A percentile compares a stretch with the other conserved stretches of the same genome.
Evolutionary conservation across 2,113 vertebrate species (phyloP).

Genomic region (Psilopsiagon aymara): DNA sequence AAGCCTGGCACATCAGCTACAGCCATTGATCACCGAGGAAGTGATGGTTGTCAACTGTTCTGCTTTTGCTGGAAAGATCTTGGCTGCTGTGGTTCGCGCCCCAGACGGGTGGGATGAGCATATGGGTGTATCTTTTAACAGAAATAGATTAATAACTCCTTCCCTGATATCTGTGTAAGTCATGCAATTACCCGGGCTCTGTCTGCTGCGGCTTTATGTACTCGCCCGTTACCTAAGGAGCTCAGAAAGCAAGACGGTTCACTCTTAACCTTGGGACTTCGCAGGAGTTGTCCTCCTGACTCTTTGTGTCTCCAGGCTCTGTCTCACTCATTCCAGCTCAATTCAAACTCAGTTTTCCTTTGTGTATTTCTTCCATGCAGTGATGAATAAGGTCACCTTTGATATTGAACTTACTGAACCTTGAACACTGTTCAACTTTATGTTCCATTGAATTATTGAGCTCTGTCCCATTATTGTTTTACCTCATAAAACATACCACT

Average conservation of each 20-base stretch:
- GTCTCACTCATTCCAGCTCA: background rate
- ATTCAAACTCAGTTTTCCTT: background rate
- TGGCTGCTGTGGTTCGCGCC: background rate
- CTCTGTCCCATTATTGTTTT: background rate
- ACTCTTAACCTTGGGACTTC: background rate
- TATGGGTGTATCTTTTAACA: background rate
- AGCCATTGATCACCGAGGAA: background rate
- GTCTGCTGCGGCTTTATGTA: background rate
- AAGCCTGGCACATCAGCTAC: background rate
- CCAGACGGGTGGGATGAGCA: rapidly evolving
- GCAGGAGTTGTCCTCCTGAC: background rate
- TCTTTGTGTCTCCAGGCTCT: background rate
- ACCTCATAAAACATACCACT: background rate
- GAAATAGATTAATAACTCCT: background rate
- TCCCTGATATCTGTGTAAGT: background rate
- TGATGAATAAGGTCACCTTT: background rate
- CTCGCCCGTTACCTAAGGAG: background rate
- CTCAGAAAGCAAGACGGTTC: background rate
- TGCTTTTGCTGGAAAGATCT: background rate
- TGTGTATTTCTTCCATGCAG: background rate
- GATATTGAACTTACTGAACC: background rate
- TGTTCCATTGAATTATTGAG: background rate
- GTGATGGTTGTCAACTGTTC: background rate
- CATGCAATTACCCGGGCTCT: background rate
- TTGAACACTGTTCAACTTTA: background rate